Base-by-base conservation (phyloP, 1,140 invertebrate genomes). In the Lordiphosa collinella region DNA sequence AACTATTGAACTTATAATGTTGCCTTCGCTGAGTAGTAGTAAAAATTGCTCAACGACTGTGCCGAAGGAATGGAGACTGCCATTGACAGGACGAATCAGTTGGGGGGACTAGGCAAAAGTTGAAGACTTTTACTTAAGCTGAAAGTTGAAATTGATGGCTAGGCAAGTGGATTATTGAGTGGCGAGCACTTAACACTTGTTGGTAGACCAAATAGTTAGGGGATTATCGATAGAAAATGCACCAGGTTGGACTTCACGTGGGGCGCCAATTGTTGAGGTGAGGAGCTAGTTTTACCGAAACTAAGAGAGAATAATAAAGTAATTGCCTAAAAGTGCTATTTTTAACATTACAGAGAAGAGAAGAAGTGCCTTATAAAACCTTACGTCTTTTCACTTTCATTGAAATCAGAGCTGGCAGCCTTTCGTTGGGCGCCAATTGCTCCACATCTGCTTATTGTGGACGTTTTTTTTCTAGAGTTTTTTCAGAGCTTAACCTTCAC, bases 1-100 rank as follows among this genome's bases (percentile, higher is more conserved):
- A 82, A 73, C 78, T 82, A 82, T 82, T 78, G 62, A 84, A 78
- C 76, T 64, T 65, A 51, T 74, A 78, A 61, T 71, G 56, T 47
- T 40, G 11, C 60, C 43, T 44, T 49, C 48, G 34, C 53, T 40
- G 53, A 34, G 36, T 37, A 48, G 46, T 49, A 52, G 49, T 49
- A 52, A 54, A 51, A 47, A 53, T 11, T 36, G 36, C 31, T 47
- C 55, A 41, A 50, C 62, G 58, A 51, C 25, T 36, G 47, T 34
- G 36, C 37, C 41, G 43, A 46, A 50, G 47, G 49, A 32, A 11
- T 29, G 11, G 41, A 29, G 25, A 9, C 34, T 18, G 10, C 37
- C 16, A 41, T 40, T 12, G 18, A 25, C 4, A 31, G 36, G 11
- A 22, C n/a, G 10, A 50, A 51, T 62, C 53, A 53, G 56, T 37